These are phyloP conservation scores for Volucella inflata DNA, from an alignment of 2,888 invertebrate species.

Conservation along the genomic window DNA sequence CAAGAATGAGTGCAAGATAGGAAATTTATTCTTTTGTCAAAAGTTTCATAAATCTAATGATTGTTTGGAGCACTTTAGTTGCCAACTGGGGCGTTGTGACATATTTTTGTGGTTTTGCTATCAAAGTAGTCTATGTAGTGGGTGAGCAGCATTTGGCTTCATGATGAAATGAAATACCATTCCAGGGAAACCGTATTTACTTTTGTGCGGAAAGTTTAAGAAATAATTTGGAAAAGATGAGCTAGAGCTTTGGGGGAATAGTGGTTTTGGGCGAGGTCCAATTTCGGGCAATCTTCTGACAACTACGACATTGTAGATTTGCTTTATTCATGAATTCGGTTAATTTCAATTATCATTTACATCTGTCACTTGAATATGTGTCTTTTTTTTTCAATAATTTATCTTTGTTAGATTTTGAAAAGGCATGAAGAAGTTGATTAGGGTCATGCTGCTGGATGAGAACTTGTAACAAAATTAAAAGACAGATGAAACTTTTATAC, in stretches of 20 bases:
- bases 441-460: too few species aligned
- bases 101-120: slow-evolving; percentile 25
- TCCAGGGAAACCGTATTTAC: slow-evolving; percentile 3
- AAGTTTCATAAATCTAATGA: slow-evolving; percentile 58
- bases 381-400: too few species aligned
- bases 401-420: too few species aligned
- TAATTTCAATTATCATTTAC: too few species aligned
- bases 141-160: slow-evolving; percentile 28
- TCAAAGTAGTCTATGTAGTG: slow-evolving; percentile 6
- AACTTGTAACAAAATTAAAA: too few species aligned
- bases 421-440: too few species aligned
- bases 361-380: too few species aligned
- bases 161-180: slow-evolving; percentile 13
- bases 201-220: not conserved
- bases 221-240: slow-evolving; percentile 11
- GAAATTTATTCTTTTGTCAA: slow-evolving; percentile 40
- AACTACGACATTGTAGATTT: too few species aligned
- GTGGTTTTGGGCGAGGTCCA: not conserved
- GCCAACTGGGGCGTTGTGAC: slow-evolving; percentile 28
- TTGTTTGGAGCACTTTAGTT: slow-evolving; percentile 32
- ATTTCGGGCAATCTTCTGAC: too few species aligned
- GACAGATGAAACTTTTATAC: too few species aligned
- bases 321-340: too few species aligned
- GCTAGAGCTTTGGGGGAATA: not conserved
- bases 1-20: slow-evolving; percentile 7